phyloP scores from a whole-genome alignment of 37 sponge, comb jelly and placozoan species.

The Theonella swinhoei region DNA sequence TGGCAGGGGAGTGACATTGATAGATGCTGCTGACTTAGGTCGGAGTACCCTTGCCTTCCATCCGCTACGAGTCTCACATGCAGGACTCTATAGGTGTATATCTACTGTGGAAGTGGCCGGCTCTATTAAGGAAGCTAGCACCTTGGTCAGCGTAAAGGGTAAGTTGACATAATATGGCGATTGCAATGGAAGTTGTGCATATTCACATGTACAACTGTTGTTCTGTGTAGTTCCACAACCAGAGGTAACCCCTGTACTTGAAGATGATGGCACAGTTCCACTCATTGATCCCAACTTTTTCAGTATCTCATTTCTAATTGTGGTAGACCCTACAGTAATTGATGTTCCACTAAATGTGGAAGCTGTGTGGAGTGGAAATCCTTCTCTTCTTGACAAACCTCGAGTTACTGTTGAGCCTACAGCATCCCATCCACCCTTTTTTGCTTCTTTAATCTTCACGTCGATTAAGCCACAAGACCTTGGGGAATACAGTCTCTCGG shows the following conservation, averaged over 20 bases:
- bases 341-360: background rate
- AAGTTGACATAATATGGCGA: no score
- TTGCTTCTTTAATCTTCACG: background rate
- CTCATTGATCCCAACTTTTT: background rate
- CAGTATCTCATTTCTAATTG: background rate
- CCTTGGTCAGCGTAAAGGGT: background rate
- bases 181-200: background rate
- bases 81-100: background rate
- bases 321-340: background rate
- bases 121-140: background rate
- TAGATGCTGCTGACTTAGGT: background rate
- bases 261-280: background rate
- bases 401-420: background rate
- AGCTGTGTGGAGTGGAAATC: background rate
- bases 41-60: background rate
- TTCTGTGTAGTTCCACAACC: background rate
- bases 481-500: background rate
- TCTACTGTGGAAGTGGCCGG: background rate
- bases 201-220: background rate
- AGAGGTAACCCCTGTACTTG: background rate
- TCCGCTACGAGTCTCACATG: background rate
- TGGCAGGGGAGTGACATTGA: background rate
- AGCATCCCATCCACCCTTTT: background rate
- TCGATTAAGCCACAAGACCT: background rate
- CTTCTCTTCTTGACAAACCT: background rate